Percentiles rank a stretch among this genome's conserved stretches.
Conservation (phyloP, 1,140 invertebrate species). For the Ostrea denselamellosa region DNA sequence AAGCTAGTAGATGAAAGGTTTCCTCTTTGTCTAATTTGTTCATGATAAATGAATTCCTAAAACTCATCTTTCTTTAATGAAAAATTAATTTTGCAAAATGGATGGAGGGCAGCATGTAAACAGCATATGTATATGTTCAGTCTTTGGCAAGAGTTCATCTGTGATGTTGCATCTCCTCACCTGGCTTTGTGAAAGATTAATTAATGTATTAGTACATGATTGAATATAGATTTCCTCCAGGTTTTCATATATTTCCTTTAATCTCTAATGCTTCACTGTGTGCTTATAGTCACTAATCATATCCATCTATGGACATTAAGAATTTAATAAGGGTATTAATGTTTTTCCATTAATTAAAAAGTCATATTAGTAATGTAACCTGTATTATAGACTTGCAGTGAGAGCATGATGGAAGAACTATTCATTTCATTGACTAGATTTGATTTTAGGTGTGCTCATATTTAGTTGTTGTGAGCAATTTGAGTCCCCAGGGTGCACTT, state of each 20-base stretch:
- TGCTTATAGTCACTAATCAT: neutral
- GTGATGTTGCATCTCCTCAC: neutral
- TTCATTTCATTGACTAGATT: too few species aligned
- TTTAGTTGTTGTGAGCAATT: too few species aligned
- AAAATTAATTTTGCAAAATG: constrained; percentile 22
- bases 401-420: too few species aligned
- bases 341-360: neutral
- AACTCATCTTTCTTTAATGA: neutral
- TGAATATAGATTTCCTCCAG: constrained; percentile 18
- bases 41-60: neutral
- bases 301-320: neutral
- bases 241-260: neutral
- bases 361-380: neutral
- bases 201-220: constrained; percentile 17
- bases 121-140: neutral
- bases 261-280: neutral
- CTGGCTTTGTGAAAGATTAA: constrained; percentile 14
- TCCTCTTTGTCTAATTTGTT: neutral
- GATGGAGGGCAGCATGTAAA: neutral
- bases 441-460: too few species aligned
- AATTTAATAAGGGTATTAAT: neutral
- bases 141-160: constrained; percentile 5
- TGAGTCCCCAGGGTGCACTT: too few species aligned
- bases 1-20: neutral
- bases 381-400: neutral